Evolutionary conservation across 2,113 vertebrate genomes (phyloP).

Genomic region (Atlantisia rogersi): DNA sequence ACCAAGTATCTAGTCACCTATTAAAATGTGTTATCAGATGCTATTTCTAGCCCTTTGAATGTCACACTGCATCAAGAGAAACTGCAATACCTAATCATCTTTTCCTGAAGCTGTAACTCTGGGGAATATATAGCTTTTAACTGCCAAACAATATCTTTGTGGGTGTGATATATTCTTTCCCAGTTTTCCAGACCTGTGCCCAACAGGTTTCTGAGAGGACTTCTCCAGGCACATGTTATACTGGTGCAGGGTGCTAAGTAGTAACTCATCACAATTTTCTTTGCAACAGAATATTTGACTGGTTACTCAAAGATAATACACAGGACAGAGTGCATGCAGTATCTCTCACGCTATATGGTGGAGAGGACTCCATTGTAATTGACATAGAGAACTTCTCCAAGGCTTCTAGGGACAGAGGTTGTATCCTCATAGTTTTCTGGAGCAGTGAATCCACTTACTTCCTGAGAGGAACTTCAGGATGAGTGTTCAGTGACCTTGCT

Average conservation of each 20-base stretch:
- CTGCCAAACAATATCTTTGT: background rate
- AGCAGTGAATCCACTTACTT: background rate
- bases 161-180: background rate
- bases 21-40: background rate
- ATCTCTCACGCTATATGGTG: background rate
- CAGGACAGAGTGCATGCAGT: fast-evolving
- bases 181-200: background rate
- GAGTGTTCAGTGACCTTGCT: background rate
- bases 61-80: background rate
- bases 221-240: background rate
- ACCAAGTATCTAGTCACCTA: background rate
- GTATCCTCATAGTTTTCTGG: background rate
- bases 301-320: background rate
- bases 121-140: background rate
- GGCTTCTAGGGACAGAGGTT: background rate
- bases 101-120: background rate
- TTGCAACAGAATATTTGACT: background rate
- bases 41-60: background rate
- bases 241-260: background rate
- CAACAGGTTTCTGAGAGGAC: background rate
- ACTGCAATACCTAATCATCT: background rate
- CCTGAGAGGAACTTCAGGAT: background rate
- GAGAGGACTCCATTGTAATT: background rate
- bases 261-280: background rate
- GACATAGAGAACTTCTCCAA: background rate